phyloP scores from a whole-genome alignment of 2,113 vertebrate genomes.

The Sterrhoptilus dennistouni region DNA sequence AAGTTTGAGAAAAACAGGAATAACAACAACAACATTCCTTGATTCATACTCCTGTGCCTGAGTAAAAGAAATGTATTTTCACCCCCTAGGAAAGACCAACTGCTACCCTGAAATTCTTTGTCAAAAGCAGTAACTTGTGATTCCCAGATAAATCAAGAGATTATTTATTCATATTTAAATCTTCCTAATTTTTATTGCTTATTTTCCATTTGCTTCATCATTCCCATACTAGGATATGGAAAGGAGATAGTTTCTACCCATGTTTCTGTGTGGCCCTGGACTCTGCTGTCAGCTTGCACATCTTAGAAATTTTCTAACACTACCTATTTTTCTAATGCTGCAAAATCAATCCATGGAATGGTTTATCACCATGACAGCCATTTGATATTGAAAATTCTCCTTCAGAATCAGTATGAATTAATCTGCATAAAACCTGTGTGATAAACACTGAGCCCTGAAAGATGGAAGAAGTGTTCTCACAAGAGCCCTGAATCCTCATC shows the following conservation, averaged over 20 bases:
- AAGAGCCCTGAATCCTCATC: background rate
- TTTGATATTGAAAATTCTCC: background rate
- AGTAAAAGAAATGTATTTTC: constrained; percentile 22
- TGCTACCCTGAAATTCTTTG: background rate
- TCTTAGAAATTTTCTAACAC: background rate
- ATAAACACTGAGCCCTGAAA: background rate
- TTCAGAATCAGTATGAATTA: background rate
- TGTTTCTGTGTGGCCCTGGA: background rate
- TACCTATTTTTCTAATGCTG: background rate
- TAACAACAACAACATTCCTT: background rate
- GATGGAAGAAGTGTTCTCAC: background rate
- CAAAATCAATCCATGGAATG: background rate
- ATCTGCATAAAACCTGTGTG: background rate
- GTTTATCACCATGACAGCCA: background rate
- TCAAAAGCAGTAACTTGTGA: background rate
- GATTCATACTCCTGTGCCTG: background rate
- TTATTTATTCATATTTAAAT: background rate
- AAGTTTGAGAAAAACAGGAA: constrained; percentile 54
- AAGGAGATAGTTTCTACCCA: background rate
- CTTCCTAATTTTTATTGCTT: background rate
- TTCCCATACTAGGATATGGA: background rate
- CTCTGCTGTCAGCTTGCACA: background rate
- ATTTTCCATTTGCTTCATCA: background rate
- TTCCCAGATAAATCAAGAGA: background rate
- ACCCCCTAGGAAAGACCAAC: background rate